Base-by-base conservation (phyloP, 2,113 vertebrate species). In the Myiozetetes cayanensis region DNA sequence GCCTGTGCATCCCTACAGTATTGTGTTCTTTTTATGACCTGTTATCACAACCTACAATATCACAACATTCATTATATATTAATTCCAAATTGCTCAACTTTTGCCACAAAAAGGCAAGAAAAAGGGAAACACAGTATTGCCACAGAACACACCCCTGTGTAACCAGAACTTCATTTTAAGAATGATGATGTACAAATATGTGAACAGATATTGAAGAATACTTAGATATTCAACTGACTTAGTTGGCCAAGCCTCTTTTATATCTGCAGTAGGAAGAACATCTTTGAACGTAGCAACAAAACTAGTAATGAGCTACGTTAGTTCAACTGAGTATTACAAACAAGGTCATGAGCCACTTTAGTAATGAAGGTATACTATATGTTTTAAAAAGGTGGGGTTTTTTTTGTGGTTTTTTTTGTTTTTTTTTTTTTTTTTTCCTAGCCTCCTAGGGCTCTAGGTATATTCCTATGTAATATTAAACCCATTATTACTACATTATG, bases 61-160 rank as follows among this genome's bases (percentile, higher is more conserved):
- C 14, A 27, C 49, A 50, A 9, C 50, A 52, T 55, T 92, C 8
- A 8, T 79, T 63, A 35, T 43, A 9, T 43, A 63, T 63, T 41
- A 30, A 43, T 65, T 74, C 28, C 7, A 39, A 72, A 73, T 12
- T 55, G 8, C 46, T 8, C 4, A 3, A 35, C 72, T 92, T 65
- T 66, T 83, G 19, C 35, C 31, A 47, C 16, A 75, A 37, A 72
- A 85, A 52, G 24, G 18, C 16, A 53, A 79, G 44, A 63, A 79
- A 28, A 8, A 23, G 10, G 70, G 70, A 50, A 74, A 33, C n/a
- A 50, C 6, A 18, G 10, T 50, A 43, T 55, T 81, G 8, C 14
- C 6, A 25, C 37, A 9, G 1, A 6, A 25, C 37, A 9, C 2
- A 6, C 2, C 2, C 6, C 10, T 4, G 3, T 49, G 27, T 16